Conservation (phyloP, 30 jellyfish, hydroid and myxozoan species). For the Aurelia coerulea region DNA sequence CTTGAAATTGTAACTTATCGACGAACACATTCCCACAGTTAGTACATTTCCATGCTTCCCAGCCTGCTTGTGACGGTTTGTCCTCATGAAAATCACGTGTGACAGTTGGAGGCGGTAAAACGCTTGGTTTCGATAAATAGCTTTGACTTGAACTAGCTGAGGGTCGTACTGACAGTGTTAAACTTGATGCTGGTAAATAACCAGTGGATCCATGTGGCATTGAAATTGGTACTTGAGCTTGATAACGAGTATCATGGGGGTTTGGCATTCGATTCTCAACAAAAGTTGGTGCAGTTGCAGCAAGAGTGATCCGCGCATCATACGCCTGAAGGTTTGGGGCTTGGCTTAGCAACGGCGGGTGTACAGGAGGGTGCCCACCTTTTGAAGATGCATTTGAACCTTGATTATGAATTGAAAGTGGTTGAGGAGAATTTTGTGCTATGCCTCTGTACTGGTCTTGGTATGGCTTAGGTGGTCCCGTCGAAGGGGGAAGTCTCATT, state of each 20-base stretch:
- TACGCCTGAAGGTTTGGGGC: constrained; percentile 79
- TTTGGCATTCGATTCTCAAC: constrained; percentile 65
- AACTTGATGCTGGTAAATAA: constrained; percentile 41
- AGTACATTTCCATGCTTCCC: constrained; percentile 91
- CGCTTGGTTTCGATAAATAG: constrained; percentile 42
- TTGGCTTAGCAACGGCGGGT: constrained; percentile 94
- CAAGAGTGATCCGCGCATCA: constrained; percentile 53
- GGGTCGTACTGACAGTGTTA: constrained; percentile 64
- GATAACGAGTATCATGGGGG: constrained; percentile 70
- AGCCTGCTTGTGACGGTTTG: constrained; percentile 49
- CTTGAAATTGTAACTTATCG: constrained; percentile 77
- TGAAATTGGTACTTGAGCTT: constrained; percentile 53
- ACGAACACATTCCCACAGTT: constrained; percentile 76
- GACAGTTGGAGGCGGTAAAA: constrained; percentile 42
- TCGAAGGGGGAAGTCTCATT: constrained; percentile 51
- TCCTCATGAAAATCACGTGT: constrained; percentile 63
- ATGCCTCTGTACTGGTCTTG: constrained; percentile 75
- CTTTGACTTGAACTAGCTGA: constrained; percentile 48
- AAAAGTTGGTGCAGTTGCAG: constrained; percentile 42
- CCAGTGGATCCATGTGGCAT: constrained; percentile 55
- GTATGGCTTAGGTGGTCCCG: constrained; percentile 56
- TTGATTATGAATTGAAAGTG: constrained; percentile 69
- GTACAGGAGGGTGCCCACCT: constrained; percentile 83
- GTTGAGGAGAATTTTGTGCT: constrained; percentile 73
- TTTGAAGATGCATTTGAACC: constrained; percentile 50